phyloP scores from a whole-genome alignment of 2,888 invertebrate species.

The Agrochola lychnidis region DNA sequence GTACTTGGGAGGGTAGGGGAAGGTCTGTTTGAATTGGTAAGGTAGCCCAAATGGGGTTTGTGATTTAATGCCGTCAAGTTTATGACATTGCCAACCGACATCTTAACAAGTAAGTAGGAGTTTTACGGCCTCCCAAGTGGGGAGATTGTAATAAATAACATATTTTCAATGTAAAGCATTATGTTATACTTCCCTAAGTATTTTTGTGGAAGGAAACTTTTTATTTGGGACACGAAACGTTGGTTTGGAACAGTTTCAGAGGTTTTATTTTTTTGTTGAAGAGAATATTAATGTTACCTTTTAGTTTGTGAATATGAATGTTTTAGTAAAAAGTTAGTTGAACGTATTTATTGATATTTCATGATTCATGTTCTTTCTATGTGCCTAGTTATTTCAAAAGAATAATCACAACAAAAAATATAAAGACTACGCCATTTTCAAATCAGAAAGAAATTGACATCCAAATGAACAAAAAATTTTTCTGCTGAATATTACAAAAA shows the following conservation, averaged over 20 bases:
- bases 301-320: not conserved
- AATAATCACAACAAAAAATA: not conserved
- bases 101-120: slow-evolving; percentile 78
- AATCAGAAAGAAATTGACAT: not conserved
- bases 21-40: slow-evolving; percentile 71
- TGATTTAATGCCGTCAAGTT: slow-evolving; percentile 85
- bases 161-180: slow-evolving; percentile 70
- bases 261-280: slow-evolving; percentile 9
- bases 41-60: slow-evolving; percentile 77
- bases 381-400: not conserved
- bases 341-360: not conserved
- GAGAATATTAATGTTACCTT: slow-evolving; percentile 13
- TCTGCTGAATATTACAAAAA: slow-evolving; percentile 16
- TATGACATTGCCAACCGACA: slow-evolving; percentile 79
- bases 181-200: slow-evolving; percentile 56
- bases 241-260: slow-evolving; percentile 14
- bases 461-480: slow-evolving; percentile 4
- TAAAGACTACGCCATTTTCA: not conserved
- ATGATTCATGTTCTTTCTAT: not conserved
- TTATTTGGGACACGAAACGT: slow-evolving; percentile 47
- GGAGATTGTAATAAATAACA: slow-evolving; percentile 75
- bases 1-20: slow-evolving; percentile 40
- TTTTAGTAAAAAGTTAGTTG: not conserved
- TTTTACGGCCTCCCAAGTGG: slow-evolving; percentile 72
- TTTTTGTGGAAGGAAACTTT: slow-evolving; percentile 50